Base-by-base conservation (phyloP, 2,888 invertebrate genomes). In the Serripes groenlandicus region DNA sequence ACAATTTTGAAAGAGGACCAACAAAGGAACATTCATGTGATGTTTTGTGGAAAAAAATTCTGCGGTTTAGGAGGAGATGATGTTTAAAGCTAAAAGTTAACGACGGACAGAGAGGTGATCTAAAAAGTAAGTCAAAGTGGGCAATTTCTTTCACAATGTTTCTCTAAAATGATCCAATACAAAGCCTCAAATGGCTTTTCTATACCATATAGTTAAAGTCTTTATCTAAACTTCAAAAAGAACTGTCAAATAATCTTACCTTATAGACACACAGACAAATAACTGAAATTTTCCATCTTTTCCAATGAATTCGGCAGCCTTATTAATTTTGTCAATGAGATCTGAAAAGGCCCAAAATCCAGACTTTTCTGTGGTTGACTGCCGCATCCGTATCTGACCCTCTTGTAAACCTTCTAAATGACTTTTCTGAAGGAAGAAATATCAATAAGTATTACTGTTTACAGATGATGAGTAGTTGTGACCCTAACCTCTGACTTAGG, bases 281-380 rank as follows among this genome's bases (percentile, higher is more conserved):
- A 99, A 96, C 95, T 99, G 99, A 94, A 99, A 99, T 95, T 99
- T 98, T 70, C 99, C 99, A 95, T 99, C 99, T 95, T 99, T 99
- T 74, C 99, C 99, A 30, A 98, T 96, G n/a, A 97, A 95, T 91
- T 96, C 96, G 0, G 97, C 97, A 69, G 92, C 91, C 66, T 96
- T 96, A 94, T 97, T 97, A 84, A 99, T 97, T 95, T 98, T 98
- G 92, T 97, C 97, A 93, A 99, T 96, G 21, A 99, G 96, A 92
- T 97, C 97, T 94, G 97, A 97, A 95, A 97, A 98, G 92, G 97
- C 97, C 80, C 97, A 96, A 96, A 98, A 97, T 83, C 98, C 97
- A 15, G 97, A 96, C 70, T 97, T 91, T 73, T 94, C 94, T 52
- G 94, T 94, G 58, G 93, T 90, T 11, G 90, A 83, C 68, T 94